Conservation (phyloP, 2,113 vertebrate species). For the Benitochromis conjunctus region DNA sequence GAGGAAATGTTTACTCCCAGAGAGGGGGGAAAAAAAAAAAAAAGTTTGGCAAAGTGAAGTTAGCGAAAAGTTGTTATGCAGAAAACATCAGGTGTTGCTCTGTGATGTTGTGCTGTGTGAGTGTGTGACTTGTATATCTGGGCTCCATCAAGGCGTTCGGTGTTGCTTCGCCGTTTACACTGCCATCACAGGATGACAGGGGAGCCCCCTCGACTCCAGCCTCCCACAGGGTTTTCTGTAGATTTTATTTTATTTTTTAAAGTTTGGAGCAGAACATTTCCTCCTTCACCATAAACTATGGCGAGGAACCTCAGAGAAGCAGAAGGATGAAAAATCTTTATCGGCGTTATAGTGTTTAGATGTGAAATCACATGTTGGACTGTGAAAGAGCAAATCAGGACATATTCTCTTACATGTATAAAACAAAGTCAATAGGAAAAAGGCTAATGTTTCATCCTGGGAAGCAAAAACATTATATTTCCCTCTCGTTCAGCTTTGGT, state of each 20-base stretch:
- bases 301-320: neutral
- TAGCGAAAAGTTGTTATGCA: conserved; percentile 35
- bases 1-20: conserved; percentile 3
- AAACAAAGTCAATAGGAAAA: neutral
- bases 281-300: conserved; percentile 30
- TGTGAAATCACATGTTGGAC: neutral
- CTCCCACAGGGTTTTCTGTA: conserved; percentile 51
- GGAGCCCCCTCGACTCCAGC: conserved; percentile 53
- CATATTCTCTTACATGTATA: neutral
- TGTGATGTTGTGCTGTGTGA: conserved; percentile 38
- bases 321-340: neutral
- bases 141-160: conserved; percentile 57
- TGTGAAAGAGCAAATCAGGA: neutral
- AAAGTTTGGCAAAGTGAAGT: conserved; percentile 44
- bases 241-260: conserved; percentile 16
- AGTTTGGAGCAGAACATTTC: conserved; percentile 29
- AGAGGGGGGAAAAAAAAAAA: neutral
- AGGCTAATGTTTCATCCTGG: conserved; percentile 5
- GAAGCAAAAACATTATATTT: conserved; percentile 21
- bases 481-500: neutral
- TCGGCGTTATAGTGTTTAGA: neutral
- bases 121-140: conserved; percentile 52
- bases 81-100: conserved; percentile 35
- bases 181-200: conserved; percentile 62
- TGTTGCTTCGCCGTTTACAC: conserved; percentile 56